Conservation (phyloP, 2,888 invertebrate species). For the Erynnis tages region DNA sequence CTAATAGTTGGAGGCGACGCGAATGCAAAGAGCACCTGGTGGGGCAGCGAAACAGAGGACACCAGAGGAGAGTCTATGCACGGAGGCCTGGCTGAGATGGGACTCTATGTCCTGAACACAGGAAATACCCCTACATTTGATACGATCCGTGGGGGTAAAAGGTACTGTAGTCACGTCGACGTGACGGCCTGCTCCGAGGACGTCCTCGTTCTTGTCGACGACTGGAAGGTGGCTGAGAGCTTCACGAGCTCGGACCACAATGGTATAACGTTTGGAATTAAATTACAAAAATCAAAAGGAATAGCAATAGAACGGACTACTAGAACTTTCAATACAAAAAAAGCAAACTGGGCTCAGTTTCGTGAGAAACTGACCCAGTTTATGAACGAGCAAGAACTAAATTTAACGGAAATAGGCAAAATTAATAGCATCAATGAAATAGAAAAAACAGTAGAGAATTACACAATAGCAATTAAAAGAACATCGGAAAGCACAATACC, state of each 20-base stretch:
- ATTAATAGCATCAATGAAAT: background rate
- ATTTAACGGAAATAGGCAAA: background rate
- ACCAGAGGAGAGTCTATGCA: slow-evolving; percentile 2
- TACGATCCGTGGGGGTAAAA: slow-evolving; percentile 7
- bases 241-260: slow-evolving; percentile 31
- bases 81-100: background rate
- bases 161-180: slow-evolving; percentile 24
- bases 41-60: background rate
- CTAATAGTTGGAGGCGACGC: background rate
- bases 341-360: slow-evolving; percentile 14
- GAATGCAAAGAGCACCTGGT: background rate
- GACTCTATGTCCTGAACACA: slow-evolving; percentile 28
- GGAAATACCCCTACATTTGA: slow-evolving; percentile 32
- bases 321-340: slow-evolving; percentile 12
- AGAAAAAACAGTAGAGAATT: background rate
- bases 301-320: slow-evolving; percentile 1
- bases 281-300: background rate
- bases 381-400: background rate
- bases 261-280: slow-evolving; percentile 9
- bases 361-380: slow-evolving; percentile 4
- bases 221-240: slow-evolving; percentile 25
- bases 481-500: background rate
- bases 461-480: background rate
- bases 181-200: slow-evolving; percentile 25
- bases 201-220: slow-evolving; percentile 3